Base-by-base conservation (phyloP, 2,888 invertebrate species). In the Pecten maximus region DNA sequence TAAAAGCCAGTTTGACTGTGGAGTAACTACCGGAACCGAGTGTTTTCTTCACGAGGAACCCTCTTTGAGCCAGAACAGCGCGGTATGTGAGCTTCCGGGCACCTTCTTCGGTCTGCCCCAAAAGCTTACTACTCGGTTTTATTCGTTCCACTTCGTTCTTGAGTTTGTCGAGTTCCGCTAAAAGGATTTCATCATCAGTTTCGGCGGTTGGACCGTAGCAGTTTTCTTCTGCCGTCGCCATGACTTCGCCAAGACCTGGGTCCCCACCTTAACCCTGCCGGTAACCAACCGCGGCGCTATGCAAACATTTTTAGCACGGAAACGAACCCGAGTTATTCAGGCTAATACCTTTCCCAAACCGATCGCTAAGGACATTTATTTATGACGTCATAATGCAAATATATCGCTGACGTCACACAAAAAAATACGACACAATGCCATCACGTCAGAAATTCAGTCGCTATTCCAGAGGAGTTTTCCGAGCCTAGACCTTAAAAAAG, bases 301-400 rank as follows among this genome's bases (percentile, higher is more conserved):
- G 12, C 10, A 74, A 74, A 74, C 74, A 74, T 74, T 74, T 60
- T 74, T 10, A 16, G 12, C 10, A 10, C 10, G 2, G 74, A 74
- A 54, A 91, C 88, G 87, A 89, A 89, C 91, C 88, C 88, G 40
- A 50, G 89, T 90, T 39, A 90, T 23, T 74, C 12, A 74, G 28
- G 23, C 8, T 28, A 60, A 54, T 8, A 54, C 35, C 35, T 28
- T 74, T 35, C 28, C 74, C 89, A 40, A n/a, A 40, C 19, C 28
- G 39, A 89, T 60, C 35, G 74, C 19, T 40, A 60, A 40, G 89
- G 39, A 50, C 28, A 19, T 28, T 48, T 3, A 50, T 48, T 35
- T 44, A 48, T 48, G 39, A 50, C 39, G 40, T 88, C 88, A 39
- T 15, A 88, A 88, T 50, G 40, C 23, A 88, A n/a, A 28, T 48